A percentile compares a stretch with the other conserved stretches of the same genome.
Conservation (phyloP, 2,888 invertebrate species). For the Electrophaes corylata region DNA sequence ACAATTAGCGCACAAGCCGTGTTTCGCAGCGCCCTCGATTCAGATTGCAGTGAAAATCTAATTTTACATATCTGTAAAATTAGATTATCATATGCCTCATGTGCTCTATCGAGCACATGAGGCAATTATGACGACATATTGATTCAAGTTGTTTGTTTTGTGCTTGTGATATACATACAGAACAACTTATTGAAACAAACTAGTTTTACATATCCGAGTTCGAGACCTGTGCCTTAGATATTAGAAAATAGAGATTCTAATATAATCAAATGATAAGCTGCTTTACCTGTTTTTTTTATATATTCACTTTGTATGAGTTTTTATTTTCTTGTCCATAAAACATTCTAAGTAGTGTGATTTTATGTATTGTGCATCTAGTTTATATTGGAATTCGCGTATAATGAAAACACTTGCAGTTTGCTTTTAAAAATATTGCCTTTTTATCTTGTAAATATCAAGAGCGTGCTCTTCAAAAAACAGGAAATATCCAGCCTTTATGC, state of each 20-base stretch:
- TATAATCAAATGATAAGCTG: constrained; percentile 48
- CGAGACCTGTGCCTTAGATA: constrained; percentile 38
- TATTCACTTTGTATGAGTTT: too few species aligned
- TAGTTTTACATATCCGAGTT: constrained; percentile 46
- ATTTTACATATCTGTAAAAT: constrained; percentile 54
- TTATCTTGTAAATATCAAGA: constrained; percentile 15
- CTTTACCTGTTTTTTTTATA: constrained; percentile 17
- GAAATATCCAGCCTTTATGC: constrained; percentile 14
- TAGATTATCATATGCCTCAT: too few species aligned
- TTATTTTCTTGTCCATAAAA: too few species aligned
- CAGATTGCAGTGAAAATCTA: constrained; percentile 51
- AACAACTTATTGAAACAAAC: constrained; percentile 51
- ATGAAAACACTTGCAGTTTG: too few species aligned
- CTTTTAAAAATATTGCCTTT: background rate
- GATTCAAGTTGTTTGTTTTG: constrained; percentile 65
- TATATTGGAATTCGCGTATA: too few species aligned
- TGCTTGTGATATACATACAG: constrained; percentile 42
- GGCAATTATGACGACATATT: constrained; percentile 72
- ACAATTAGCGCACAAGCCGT: constrained; percentile 55
- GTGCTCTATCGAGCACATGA: constrained; percentile 55
- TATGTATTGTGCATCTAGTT: background rate
- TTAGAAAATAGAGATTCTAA: too few species aligned
- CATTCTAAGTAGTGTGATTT: too few species aligned
- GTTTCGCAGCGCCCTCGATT: constrained; percentile 51
- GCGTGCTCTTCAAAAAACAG: constrained; percentile 9